A percentile compares a stretch with the other conserved stretches of the same genome.
phyloP scores from a whole-genome alignment of 2,797 vertebrate species.

The Takifugu rubripes region DNA sequence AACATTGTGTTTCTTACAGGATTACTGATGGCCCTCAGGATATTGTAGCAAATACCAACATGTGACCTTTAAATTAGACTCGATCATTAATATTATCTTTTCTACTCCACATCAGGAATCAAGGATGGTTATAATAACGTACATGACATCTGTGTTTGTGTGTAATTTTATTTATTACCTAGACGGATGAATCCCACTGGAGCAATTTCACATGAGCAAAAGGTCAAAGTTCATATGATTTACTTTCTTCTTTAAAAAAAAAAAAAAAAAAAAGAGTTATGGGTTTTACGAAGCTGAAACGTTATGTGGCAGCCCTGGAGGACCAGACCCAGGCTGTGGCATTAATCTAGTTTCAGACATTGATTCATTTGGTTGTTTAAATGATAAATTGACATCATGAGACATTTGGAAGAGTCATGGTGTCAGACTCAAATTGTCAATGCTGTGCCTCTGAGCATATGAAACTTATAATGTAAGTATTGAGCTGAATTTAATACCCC shows the following conservation, averaged over 20 bases:
- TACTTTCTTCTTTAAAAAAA: background rate
- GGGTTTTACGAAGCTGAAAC: no score
- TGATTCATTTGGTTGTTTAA: no score
- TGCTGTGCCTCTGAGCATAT: background rate
- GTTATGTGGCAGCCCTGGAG: no score
- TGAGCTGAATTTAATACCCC: background rate
- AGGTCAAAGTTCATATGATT: background rate
- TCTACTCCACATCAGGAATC: conserved; percentile 1
- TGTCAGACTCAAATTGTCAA: no score
- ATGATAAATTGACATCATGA: no score
- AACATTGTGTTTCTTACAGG: conserved; percentile 26
- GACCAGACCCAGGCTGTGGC: no score
- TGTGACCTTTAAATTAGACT: conserved; percentile 20
- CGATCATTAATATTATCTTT: background rate
- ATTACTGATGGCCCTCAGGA: conserved; percentile 3
- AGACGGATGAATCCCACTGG: no score
- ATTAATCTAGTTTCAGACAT: no score
- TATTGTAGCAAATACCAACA: conserved; percentile 17
- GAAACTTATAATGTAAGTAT: no score
- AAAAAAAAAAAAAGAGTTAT: no score
- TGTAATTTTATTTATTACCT: background rate
- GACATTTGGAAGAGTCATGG: no score
- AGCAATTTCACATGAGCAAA: background rate
- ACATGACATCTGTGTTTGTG: background rate
- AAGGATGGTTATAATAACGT: background rate